Conservation (phyloP, 2,888 invertebrate species). For the Agriopis aurantiaria region DNA sequence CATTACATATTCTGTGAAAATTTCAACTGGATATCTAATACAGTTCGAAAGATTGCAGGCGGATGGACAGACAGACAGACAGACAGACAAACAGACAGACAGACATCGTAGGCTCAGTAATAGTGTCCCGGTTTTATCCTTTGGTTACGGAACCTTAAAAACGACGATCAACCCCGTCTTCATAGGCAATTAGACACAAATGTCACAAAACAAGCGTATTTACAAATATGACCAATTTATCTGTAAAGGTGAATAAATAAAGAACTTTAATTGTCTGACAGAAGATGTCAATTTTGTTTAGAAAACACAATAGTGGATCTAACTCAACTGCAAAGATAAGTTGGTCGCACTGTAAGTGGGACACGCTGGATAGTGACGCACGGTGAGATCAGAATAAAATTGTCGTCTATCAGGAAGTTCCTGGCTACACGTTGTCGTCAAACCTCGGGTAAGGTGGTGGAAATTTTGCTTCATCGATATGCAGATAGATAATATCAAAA, state of each 20-base stretch:
- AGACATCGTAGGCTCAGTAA: too few species aligned
- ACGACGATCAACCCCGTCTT: too few species aligned
- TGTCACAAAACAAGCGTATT: neutral
- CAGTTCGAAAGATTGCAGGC: too few species aligned
- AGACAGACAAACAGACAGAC: too few species aligned
- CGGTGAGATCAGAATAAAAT: conserved; percentile 17
- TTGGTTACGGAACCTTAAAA: too few species aligned
- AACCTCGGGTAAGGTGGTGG: conserved; percentile 8
- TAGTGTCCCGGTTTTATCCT: too few species aligned
- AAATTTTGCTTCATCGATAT: conserved; percentile 21
- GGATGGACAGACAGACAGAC: too few species aligned
- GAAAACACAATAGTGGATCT: neutral
- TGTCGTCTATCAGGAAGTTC: conserved; percentile 19
- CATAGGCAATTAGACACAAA: conserved; percentile 7
- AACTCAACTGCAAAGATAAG: neutral
- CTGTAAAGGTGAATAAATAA: neutral
- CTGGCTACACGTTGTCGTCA: neutral
- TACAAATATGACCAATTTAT: neutral
- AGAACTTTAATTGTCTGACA: neutral
- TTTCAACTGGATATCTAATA: too few species aligned
- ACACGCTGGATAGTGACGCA: conserved; percentile 5
- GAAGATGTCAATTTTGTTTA: neutral
- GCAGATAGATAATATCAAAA: conserved; percentile 12
- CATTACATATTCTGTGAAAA: too few species aligned
- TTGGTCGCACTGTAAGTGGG: neutral